Percentiles rank a stretch among this genome's conserved stretches.
Conservation (phyloP, 2,113 vertebrate genomes). For the Etheostoma cragini region DNA sequence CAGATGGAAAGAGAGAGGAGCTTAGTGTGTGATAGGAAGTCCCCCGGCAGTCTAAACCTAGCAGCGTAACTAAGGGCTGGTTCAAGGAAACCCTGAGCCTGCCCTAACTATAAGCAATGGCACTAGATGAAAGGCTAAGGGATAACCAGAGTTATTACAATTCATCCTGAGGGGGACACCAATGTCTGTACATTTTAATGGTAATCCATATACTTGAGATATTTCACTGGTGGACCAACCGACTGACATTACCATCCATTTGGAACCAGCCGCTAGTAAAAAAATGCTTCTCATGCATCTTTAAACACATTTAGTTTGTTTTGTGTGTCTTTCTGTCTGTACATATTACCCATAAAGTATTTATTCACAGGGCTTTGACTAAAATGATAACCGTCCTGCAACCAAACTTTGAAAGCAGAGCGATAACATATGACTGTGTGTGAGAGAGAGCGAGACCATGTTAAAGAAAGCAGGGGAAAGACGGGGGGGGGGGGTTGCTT, state of each 20-base stretch:
- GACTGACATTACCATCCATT: neutral
- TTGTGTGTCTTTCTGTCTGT: neutral
- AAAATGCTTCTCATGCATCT: neutral
- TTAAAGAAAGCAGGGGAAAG: conserved; percentile 50
- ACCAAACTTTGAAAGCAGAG: conserved; percentile 5
- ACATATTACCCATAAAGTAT: neutral
- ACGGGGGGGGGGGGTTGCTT: conserved; percentile 57
- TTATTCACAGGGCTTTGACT: neutral
- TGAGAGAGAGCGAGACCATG: conserved; percentile 16
- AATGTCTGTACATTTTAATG: neutral
- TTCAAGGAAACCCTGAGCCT: too few species aligned
- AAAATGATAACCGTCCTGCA: conserved; percentile 9
- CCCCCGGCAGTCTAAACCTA: too few species aligned
- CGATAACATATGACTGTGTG: neutral
- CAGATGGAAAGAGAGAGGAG: too few species aligned
- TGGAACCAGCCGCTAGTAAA: neutral
- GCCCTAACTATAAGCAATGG: too few species aligned
- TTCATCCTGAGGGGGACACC: too few species aligned
- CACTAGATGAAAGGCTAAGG: too few species aligned
- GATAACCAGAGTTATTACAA: too few species aligned
- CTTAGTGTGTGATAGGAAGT: too few species aligned
- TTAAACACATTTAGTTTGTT: neutral
- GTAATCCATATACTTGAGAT: neutral
- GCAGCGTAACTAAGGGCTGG: too few species aligned
- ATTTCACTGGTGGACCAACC: neutral